These are phyloP conservation scores for Pogonus chalceus DNA, from an alignment of 1,140 invertebrate species.

Conservation along the genomic window DNA sequence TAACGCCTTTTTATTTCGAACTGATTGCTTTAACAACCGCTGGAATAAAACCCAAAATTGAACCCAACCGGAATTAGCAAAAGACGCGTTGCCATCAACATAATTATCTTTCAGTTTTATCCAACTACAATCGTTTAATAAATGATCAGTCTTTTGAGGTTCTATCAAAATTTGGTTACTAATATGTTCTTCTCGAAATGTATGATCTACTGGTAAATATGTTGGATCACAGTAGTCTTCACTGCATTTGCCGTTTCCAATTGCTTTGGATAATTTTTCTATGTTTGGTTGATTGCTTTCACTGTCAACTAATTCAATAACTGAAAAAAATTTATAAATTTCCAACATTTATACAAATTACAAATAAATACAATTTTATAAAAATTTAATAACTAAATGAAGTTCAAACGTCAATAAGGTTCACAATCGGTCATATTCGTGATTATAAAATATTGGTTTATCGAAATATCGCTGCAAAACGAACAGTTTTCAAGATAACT, in stretches of 20 bases:
- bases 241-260: not conserved
- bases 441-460: too few relatives aligned
- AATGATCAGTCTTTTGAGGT: too few relatives aligned
- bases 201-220: too few relatives aligned
- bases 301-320: not conserved
- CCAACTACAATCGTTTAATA: not conserved
- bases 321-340: not conserved
- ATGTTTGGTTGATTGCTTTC: not conserved
- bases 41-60: conserved; percentile 31
- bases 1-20: conserved; percentile 37
- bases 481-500: too few relatives aligned
- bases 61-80: conserved; percentile 17
- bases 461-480: too few relatives aligned
- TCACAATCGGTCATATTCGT: too few relatives aligned
- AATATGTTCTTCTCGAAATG: too few relatives aligned
- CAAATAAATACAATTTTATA: not conserved
- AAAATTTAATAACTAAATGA: not conserved
- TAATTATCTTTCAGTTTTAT: not conserved
- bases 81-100: not conserved
- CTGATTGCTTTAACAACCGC: conserved; percentile 31
- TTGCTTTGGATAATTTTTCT: not conserved
- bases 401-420: too few relatives aligned
- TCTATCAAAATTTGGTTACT: too few relatives aligned
- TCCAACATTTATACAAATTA: not conserved
- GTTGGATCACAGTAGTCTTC: too few relatives aligned